These are phyloP conservation scores for Agrochola macilenta DNA, from an alignment of 2,888 invertebrate species.

Conservation along the genomic window DNA sequence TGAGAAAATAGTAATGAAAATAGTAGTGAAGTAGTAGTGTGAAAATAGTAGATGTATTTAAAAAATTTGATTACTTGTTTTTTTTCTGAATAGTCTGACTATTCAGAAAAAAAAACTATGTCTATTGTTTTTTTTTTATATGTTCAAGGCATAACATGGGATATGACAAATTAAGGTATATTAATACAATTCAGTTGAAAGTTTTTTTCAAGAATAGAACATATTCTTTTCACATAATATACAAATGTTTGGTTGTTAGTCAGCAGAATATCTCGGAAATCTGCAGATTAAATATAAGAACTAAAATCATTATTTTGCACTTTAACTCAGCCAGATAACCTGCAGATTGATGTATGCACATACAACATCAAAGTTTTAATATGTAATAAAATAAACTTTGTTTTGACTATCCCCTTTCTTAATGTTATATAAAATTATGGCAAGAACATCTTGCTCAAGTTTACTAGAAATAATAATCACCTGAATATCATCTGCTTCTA, in stretches of 20 bases:
- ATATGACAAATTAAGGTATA: background rate
- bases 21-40: no score
- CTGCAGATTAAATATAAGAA: no score
- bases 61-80: no score
- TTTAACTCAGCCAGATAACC: background rate
- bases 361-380: background rate
- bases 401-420: background rate
- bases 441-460: background rate
- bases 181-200: background rate
- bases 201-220: background rate
- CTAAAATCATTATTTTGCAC: no score
- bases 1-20: no score
- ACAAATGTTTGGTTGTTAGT: background rate
- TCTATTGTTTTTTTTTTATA: no score
- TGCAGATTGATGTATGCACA: background rate
- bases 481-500: conserved; percentile 91
- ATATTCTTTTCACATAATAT: background rate
- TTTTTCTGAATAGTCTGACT: no score
- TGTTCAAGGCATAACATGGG: background rate
- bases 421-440: background rate
- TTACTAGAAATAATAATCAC: conserved; percentile 71
- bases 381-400: background rate
- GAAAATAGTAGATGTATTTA: no score
- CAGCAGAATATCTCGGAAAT: no score
- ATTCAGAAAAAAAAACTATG: no score